Conservation (phyloP, 1,140 invertebrate species). For the Ceratitis capitata region DNA sequence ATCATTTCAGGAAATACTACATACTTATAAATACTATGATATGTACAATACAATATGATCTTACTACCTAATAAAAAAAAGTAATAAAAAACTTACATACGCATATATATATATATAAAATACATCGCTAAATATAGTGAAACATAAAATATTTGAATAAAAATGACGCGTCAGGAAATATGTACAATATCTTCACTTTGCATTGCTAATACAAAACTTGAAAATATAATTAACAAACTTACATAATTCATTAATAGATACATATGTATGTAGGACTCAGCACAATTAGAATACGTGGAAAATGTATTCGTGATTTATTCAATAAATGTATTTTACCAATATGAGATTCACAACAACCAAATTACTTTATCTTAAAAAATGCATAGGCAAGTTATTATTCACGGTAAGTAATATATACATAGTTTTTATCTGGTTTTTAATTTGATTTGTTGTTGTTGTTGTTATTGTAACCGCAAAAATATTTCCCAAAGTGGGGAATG, state of each 20-base stretch:
- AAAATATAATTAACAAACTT: neutral
- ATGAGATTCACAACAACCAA: neutral
- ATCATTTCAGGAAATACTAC: neutral
- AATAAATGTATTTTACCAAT: conserved; percentile 30
- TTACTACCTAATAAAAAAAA: neutral
- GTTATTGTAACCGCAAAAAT: no score
- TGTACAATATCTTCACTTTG: neutral
- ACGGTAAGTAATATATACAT: no score
- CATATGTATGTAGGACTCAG: neutral
- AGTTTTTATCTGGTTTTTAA: no score
- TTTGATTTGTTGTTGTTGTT: no score
- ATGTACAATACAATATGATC: neutral
- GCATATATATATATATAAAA: neutral
- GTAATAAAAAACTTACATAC: neutral
- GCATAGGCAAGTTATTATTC: no score
- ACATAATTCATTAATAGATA: neutral
- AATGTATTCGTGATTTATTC: conserved; percentile 13
- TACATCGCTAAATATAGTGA: neutral
- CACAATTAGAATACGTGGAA: neutral
- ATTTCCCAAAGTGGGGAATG: no score
- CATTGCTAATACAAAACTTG: conserved; percentile 11
- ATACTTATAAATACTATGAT: neutral
- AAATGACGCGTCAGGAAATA: neutral
- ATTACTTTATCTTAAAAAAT: no score
- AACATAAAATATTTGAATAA: neutral